Evolutionary conservation across 2,797 vertebrate species (phyloP), one percentile per base, ranked within the genome.

Genomic region (Microctenopoma lineatum): DNA sequence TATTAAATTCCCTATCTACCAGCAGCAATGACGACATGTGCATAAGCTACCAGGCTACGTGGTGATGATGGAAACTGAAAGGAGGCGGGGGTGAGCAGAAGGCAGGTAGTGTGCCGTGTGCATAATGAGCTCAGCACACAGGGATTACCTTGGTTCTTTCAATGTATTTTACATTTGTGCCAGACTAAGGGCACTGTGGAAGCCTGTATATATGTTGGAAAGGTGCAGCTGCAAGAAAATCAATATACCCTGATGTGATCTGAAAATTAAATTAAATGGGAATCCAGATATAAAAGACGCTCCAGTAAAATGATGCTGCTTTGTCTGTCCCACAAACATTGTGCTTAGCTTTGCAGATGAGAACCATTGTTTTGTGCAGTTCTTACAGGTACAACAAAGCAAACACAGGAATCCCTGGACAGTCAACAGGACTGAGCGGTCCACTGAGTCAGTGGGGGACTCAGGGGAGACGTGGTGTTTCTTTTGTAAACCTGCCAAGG

Each of bases 401-500:
- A 75, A 69, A 71, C 26, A 44, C 38, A 46, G 27, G 59, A 60
- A 36, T 58, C 59, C 53, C 21, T 32, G 39, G 5, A 27, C 51
- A 66, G 4, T 2, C 51, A 63, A 59, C 41, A 8, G 32, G 26
- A 53, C 41, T 57, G 54, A 72, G 41, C 69, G 58, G 55, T 61
- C 66, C 58, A 26, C 44, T 27, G 75, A 66, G 68, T 83, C 69
- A 72, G 67, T 5, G 7, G 60, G 67, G 53, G 47, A 66, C 73
- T 48, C 50, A 15, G 58, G 58, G 58, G 63, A 52, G 65, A 79
- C 34, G 32, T 58, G 59, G 71, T 47, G 64, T 61, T 81, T 84
- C 77, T 73, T 78, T 83, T 80, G 78, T 68, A 76, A 73, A 87
- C 66, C 46, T 73, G 75, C 75, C 75, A 77, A 69, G 58, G 80